phyloP scores from a whole-genome alignment of 2,888 invertebrate genomes.

The Agrotis exclamationis region DNA sequence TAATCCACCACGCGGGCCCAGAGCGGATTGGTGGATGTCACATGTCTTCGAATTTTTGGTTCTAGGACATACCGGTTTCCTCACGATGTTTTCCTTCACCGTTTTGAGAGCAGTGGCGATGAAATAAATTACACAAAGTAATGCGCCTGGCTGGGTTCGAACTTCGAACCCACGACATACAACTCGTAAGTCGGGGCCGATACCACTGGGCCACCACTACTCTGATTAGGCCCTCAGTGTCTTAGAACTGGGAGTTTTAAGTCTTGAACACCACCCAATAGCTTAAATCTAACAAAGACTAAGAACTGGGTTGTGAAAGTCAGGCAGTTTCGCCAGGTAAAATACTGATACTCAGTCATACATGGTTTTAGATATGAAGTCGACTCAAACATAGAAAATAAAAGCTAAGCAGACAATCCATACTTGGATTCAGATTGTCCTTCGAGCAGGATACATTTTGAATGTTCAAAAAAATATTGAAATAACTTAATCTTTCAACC shows the following conservation, averaged over 20 bases:
- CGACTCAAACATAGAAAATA: not conserved
- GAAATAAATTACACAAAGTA: too few species aligned
- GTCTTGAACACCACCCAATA: not conserved
- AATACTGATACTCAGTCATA: not conserved
- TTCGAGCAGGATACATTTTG: not conserved
- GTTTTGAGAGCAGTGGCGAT: too few species aligned
- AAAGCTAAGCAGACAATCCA: not conserved
- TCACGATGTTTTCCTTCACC: too few species aligned
- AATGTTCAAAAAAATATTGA: not conserved
- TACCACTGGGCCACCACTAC: too few species aligned
- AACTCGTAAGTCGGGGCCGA: too few species aligned
- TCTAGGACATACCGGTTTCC: too few species aligned
- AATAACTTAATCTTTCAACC: not conserved
- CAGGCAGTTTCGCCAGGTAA: not conserved
- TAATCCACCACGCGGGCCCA: too few species aligned
- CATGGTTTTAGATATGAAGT: not conserved
- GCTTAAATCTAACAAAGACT: not conserved
- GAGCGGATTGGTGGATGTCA: too few species aligned
- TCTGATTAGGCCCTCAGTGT: not conserved
- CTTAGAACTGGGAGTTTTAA: not conserved
- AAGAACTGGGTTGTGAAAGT: not conserved
- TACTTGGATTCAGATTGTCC: not conserved
- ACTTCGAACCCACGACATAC: too few species aligned
- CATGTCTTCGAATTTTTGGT: too few species aligned
- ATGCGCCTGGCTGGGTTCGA: too few species aligned